Base-by-base conservation (phyloP, 2,113 vertebrate species). In the Taxidea taxus region DNA sequence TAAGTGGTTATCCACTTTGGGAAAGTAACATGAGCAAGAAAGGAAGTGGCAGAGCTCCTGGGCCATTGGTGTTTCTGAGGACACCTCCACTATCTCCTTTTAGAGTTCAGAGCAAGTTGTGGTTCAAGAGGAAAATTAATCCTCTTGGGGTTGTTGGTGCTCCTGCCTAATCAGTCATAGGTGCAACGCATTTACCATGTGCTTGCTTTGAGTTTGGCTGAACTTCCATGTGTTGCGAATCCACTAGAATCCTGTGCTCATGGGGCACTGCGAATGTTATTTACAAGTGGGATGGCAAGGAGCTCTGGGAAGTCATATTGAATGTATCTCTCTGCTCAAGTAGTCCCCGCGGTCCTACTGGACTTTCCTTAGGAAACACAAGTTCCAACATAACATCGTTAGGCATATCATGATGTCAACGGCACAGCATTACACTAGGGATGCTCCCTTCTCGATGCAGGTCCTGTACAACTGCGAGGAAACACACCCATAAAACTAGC, bases 401-500 rank as follows among this genome's bases (percentile, higher is more conserved):
- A 20, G n/a, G 44, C 39, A 44, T 23, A 37, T 8, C 23, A 15
- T 86, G 13, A 66, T 70, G 49, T 29, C n/a, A 23, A n/a, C 1
- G 18, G 47, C 1, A 44, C 23, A 23, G 31, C 34, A 6, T 42
- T 92, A 10, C 62, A 14, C 0, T 21, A 83, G 21, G 4, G 12
- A 6, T 47, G 44, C 5, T 49, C 16, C 47, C 42, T 75, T 58
- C n/a, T 44, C 60, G 31, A 4, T 11, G 47, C 1, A 8, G 7
- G 34, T 29, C 21, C 18, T 54, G 27, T 4, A 27, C 7, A 16
- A 37, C 8, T 4, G 8, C 14, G 3, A 31, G 3, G 31, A 20
- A 9, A 29, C 18, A 6, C 0, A 16, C 0, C 44, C 31, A 25
- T 6, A n/a, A 54, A 27, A 15, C 2, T 15, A 23, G 15, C 1